phyloP scores from a whole-genome alignment of 2,888 invertebrate species.

The Eupithecia subfuscata region DNA sequence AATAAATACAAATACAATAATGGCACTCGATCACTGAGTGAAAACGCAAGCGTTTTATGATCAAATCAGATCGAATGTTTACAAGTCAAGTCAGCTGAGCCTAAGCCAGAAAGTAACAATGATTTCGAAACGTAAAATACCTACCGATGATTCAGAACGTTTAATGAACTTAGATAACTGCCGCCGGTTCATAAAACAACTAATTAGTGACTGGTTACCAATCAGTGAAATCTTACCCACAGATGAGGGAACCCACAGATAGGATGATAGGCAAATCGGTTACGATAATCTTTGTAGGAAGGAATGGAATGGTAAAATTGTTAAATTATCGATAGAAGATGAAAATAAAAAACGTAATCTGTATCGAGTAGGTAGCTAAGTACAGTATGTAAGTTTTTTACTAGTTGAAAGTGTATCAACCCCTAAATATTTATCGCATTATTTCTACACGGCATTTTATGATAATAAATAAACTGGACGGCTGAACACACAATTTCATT shows the following conservation, averaged over 20 bases:
- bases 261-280: background rate
- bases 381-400: too few relatives aligned
- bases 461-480: background rate
- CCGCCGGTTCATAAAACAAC: constrained; percentile 17
- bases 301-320: background rate
- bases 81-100: background rate
- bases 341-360: background rate
- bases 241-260: constrained; percentile 13
- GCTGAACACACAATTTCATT: too few relatives aligned
- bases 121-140: constrained; percentile 1
- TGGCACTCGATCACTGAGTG: background rate
- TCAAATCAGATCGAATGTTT: background rate
- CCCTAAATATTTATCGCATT: too few relatives aligned
- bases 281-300: background rate
- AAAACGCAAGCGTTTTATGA: background rate
- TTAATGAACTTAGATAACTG: constrained; percentile 10
- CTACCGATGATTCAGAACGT: constrained; percentile 14
- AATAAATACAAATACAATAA: too few relatives aligned
- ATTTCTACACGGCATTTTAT: background rate
- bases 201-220: constrained; percentile 26
- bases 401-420: too few relatives aligned
- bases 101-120: background rate
- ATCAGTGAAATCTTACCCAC: constrained; percentile 25
- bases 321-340: background rate
- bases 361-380: background rate